These are phyloP conservation scores for Hemiscyllium ocellatum DNA, from an alignment of 2,113 vertebrate genomes.

Conservation along the genomic window DNA sequence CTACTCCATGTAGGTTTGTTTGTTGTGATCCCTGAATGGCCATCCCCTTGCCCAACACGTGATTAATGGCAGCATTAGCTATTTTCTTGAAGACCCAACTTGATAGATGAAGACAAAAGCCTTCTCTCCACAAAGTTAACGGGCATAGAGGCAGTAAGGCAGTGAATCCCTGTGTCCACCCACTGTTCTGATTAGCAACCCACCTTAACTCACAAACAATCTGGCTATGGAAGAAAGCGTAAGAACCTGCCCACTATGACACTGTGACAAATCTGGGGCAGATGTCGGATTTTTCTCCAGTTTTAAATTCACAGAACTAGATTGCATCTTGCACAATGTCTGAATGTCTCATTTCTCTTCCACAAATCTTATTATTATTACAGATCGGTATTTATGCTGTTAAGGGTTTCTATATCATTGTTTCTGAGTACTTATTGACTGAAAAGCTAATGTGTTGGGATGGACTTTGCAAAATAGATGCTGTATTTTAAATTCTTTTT, in stretches of 20 bases:
- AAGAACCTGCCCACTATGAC: not conserved
- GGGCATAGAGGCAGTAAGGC: too few species aligned
- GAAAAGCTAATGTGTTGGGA: not conserved
- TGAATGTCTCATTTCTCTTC: not conserved
- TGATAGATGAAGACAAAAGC: not conserved
- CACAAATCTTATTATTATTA: not conserved
- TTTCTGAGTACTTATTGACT: not conserved
- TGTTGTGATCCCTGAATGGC: not conserved
- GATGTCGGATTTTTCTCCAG: too few species aligned
- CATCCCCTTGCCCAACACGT: not conserved
- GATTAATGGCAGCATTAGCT: not conserved
- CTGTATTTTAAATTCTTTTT: not conserved
- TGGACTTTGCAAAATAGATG: not conserved
- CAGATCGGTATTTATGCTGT: not conserved
- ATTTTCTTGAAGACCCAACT: not conserved
- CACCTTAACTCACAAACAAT: too few species aligned
- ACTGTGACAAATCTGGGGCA: not conserved
- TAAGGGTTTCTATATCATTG: not conserved
- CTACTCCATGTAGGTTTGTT: not conserved
- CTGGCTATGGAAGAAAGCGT: too few species aligned
- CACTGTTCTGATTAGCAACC: too few species aligned
- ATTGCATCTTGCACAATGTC: not conserved
- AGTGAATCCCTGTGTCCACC: too few species aligned
- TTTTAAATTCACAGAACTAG: not conserved
- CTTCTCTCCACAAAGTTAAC: not conserved